Conservation (phyloP, 2,797 vertebrate species). For the Melanotaenia nigrans region DNA sequence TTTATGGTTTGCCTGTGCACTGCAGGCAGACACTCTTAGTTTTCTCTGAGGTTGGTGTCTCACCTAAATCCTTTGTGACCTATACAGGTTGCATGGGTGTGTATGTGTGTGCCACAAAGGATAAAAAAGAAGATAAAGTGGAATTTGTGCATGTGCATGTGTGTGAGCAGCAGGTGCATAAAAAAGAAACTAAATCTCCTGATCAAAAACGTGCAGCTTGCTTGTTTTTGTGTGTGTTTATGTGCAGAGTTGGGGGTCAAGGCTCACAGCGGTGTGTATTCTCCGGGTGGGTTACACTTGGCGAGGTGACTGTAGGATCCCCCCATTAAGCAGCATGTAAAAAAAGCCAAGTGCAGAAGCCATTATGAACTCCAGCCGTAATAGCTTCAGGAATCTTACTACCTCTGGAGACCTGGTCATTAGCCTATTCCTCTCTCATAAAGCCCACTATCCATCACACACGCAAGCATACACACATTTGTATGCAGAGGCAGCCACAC, state of each 20-base stretch:
- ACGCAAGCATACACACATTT: slow-evolving; percentile 66
- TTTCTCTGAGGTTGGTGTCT: slow-evolving; percentile 79
- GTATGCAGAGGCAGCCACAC: slow-evolving; percentile 58
- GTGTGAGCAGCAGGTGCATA: slow-evolving; percentile 60
- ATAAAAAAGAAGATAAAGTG: slow-evolving; percentile 30
- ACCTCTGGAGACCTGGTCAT: slow-evolving; percentile 71
- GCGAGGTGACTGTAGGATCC: slow-evolving; percentile 62
- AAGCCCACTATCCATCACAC: slow-evolving; percentile 81
- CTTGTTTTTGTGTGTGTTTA: slow-evolving; percentile 35
- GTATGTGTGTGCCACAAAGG: slow-evolving; percentile 17
- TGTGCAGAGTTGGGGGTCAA: slow-evolving; percentile 43
- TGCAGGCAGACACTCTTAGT: slow-evolving; percentile 75
- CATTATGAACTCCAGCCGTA: slow-evolving; percentile 77
- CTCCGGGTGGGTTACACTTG: slow-evolving; percentile 59
- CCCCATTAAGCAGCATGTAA: slow-evolving; percentile 73
- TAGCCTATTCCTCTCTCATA: slow-evolving; percentile 73
- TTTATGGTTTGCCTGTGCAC: slow-evolving; percentile 78
- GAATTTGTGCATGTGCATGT: slow-evolving; percentile 33
- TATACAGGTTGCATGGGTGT: slow-evolving; percentile 58
- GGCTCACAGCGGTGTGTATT: slow-evolving; percentile 50
- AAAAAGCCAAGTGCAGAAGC: slow-evolving; percentile 78
- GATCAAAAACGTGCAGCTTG: slow-evolving; percentile 36
- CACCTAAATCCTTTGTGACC: slow-evolving; percentile 79
- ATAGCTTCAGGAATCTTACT: slow-evolving; percentile 64
- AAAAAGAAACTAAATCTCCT: slow-evolving; percentile 44